Base-by-base conservation (phyloP, 2,113 vertebrate species). In the Phrynocephalus versicolor region DNA sequence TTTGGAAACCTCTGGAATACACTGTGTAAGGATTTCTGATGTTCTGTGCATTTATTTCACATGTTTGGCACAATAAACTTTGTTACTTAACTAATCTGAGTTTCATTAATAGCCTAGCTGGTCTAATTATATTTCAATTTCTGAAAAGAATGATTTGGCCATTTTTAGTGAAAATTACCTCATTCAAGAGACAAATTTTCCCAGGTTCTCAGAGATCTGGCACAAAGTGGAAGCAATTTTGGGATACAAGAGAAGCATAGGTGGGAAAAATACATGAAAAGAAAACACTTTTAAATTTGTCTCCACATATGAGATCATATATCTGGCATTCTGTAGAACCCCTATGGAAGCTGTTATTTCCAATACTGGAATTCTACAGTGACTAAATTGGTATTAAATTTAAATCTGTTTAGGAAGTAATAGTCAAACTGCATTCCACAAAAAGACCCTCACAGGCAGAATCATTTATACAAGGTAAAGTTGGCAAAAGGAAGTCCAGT, bases 391-490 rank as follows among this genome's bases (percentile, higher is more conserved):
- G 93, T 97, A 94, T 96, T 94, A 94, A 91, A 96, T 97, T 96
- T 96, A 96, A 96, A 96, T 95, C 94, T 96, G 93, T 94, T 96
- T 96, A 96, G 95, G 96, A 97, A 97, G 96, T 97, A 96, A 96
- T 96, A 96, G 95, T 94, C 92, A 94, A 94, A 94, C 95, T 92
- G 90, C 92, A 95, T 95, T 96, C 94, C 94, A 92, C 92, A 86
- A 91, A 92, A 93, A 94, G 92, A 91, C 89, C 95, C 95, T 96
- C 94, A 93, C 93, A 95, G 95, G 93, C 95, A 94, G 95, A 95
- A 95, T 94, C 90, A 95, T 96, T 97, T 96, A 95, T 94, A 95
- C 88, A 92, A 93, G 93, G 95, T 94, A 96, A 96, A 96, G 93
- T 92, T 95, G 93, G 93, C 93, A 93, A 94, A 94, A 95, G 94